Base-by-base conservation (phyloP, 2,888 invertebrate genomes). In the Thumatha senex region DNA sequence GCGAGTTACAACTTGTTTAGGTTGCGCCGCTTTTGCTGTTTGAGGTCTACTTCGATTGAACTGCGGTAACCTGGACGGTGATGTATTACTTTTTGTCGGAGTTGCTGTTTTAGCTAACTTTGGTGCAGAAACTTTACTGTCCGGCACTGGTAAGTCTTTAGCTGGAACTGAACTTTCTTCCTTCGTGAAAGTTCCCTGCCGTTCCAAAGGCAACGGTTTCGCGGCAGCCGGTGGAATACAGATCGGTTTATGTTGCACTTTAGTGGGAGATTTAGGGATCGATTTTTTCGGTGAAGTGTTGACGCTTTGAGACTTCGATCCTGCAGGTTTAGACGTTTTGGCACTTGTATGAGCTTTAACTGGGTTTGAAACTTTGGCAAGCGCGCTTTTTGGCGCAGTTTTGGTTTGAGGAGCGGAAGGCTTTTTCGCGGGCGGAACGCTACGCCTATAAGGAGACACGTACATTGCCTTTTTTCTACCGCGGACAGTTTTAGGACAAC, bases 151-250 rank as follows among this genome's bases (percentile, higher is more conserved):
- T 40, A 86, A 68, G 51, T 86, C 82, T 64, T 82, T 80, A 0
- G 89, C 70, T 0, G 86, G 84, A 0, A 89, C 82, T 0, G 82
- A 78, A 59, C 89, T 89, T 35, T 96, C 96, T 67, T 98, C 97
- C 84, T 98, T 98, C 0, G 97, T 96, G 77, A 98, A 98, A 0
- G 98, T 98, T 11, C 97, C 97, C 82, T 98, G 98, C 29, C 98
- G 93, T 62, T 96, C 96, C 33, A 96, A 79, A 0, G 93, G 92
- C 46, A 92, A 76, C 0, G 93, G 90, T 61, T 87, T 90, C 7
- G 77, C 67, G 8, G 81, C 75, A 14, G 72, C 68, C 1, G 80
- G 61, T 7, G 84, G 79, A 40, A 80, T 72, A 1, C 75, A 44
- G 24, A 76, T 62, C 5, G 82, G 69, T 56, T 79, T 86, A 52